These are phyloP conservation scores for Andricus grossulariae DNA, from an alignment of 1,140 invertebrate species.

Conservation along the genomic window DNA sequence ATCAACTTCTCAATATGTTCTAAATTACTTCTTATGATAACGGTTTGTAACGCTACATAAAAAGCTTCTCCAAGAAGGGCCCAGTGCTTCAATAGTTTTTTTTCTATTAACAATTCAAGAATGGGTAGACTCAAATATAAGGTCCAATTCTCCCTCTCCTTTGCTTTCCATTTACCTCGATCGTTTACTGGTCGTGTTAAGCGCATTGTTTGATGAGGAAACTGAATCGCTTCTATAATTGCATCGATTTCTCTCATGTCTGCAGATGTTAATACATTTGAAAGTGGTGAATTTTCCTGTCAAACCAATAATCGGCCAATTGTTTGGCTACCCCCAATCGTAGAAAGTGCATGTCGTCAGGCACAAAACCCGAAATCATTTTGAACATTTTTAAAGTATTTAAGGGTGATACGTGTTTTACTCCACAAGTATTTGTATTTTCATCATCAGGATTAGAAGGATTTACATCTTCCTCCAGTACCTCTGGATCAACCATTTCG, in stretches of 20 bases:
- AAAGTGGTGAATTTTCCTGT: not conserved
- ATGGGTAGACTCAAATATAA: no score
- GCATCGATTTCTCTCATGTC: constrained; percentile 16
- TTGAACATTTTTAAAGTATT: constrained; percentile 32
- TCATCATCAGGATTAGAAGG: no score
- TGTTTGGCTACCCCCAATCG: constrained; percentile 33
- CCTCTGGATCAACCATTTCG: no score
- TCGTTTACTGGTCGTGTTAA: constrained; percentile 36
- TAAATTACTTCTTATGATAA: not conserved
- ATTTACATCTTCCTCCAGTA: no score
- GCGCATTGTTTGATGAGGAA: constrained; percentile 34
- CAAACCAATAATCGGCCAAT: constrained; percentile 37
- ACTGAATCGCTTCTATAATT: constrained; percentile 6
- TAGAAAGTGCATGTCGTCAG: constrained; percentile 38
- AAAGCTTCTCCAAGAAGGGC: constrained; percentile 31
- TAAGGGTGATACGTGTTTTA: constrained; percentile 35
- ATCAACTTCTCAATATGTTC: not conserved
- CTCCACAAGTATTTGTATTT: not conserved
- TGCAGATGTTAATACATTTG: constrained; percentile 16
- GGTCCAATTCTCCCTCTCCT: constrained; percentile 33
- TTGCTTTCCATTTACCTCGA: constrained; percentile 39
- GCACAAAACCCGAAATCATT: constrained; percentile 41
- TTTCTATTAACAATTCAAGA: not conserved
- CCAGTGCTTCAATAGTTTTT: constrained; percentile 36
- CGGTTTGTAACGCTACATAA: not conserved